phyloP scores from a whole-genome alignment of 2,888 invertebrate genomes.

The Acanthosoma haemorrhoidale region DNA sequence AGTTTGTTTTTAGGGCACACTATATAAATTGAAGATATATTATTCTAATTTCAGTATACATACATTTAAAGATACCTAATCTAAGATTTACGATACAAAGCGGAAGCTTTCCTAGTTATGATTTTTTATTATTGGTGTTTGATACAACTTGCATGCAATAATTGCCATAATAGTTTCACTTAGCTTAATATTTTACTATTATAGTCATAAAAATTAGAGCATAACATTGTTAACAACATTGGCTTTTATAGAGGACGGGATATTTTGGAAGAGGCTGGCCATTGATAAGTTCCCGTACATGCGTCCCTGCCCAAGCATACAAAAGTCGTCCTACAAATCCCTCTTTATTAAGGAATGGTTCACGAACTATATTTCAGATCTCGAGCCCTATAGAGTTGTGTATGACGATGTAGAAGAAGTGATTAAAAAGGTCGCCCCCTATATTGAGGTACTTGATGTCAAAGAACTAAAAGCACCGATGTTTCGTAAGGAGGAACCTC shows the following conservation, averaged over 20 bases:
- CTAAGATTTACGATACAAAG: too few relatives aligned
- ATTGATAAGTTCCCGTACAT: constrained; percentile 12
- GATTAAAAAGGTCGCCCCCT: not conserved
- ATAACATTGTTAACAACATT: too few relatives aligned
- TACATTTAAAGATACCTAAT: too few relatives aligned
- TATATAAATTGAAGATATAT: too few relatives aligned
- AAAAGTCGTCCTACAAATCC: constrained; percentile 17
- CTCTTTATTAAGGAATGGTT: constrained; percentile 26
- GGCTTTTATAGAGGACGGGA: constrained; percentile 24
- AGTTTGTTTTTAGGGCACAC: too few relatives aligned
- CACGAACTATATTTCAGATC: not conserved
- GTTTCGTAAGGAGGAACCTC: not conserved
- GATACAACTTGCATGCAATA: too few relatives aligned
- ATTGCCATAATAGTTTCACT: too few relatives aligned
- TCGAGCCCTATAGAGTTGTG: not conserved
- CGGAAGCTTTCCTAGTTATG: too few relatives aligned
- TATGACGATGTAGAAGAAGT: not conserved
- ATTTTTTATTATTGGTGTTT: too few relatives aligned
- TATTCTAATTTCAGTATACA: too few relatives aligned
- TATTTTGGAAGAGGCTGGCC: constrained; percentile 30
- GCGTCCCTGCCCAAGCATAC: not conserved
- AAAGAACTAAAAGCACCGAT: constrained; percentile 20
- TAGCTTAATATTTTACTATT: too few relatives aligned
- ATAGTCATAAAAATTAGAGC: too few relatives aligned
- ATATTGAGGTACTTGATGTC: constrained; percentile 18